Conservation (phyloP, 2,113 vertebrate genomes). For the Limanda limanda region DNA sequence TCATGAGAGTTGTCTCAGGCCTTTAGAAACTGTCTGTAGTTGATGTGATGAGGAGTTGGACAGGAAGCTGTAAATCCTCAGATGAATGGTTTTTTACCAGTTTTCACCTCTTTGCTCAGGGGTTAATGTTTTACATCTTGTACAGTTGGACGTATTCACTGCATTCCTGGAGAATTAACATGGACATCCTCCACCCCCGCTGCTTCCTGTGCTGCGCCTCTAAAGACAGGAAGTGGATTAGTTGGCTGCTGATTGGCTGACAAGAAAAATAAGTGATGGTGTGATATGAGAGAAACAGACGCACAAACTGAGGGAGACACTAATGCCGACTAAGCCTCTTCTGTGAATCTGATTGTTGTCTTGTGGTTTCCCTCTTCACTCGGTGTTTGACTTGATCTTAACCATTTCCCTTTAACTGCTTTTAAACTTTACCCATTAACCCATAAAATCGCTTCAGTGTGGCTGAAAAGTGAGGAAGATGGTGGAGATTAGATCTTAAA, state of each 20-base stretch:
- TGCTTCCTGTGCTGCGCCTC: conserved; percentile 66
- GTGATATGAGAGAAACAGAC: conserved; percentile 50
- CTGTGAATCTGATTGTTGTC: conserved; percentile 1
- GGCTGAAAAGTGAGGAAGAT: too few species aligned
- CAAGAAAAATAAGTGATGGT: conserved; percentile 39
- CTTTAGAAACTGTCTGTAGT: conserved; percentile 4
- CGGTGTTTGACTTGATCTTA: not conserved
- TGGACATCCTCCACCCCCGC: conserved; percentile 63
- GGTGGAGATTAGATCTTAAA: too few species aligned
- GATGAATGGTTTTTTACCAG: not conserved
- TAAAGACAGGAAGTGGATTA: conserved; percentile 70
- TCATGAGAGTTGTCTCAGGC: not conserved
- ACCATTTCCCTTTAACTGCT: not conserved
- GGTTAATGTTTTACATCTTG: conserved; percentile 61
- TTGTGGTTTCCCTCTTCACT: not conserved
- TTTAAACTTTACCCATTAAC: not conserved
- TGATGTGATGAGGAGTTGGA: not conserved
- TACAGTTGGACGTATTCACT: conserved; percentile 28
- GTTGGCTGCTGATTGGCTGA: conserved; percentile 58
- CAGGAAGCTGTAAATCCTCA: not conserved
- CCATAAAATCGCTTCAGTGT: too few species aligned
- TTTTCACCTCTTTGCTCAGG: not conserved
- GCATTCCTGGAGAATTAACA: conserved; percentile 73
- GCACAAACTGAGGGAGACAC: not conserved
- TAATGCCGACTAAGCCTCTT: not conserved